Evolutionary conservation across 2,888 invertebrate species (phyloP).

Genomic region (Anthrax anthrax): DNA sequence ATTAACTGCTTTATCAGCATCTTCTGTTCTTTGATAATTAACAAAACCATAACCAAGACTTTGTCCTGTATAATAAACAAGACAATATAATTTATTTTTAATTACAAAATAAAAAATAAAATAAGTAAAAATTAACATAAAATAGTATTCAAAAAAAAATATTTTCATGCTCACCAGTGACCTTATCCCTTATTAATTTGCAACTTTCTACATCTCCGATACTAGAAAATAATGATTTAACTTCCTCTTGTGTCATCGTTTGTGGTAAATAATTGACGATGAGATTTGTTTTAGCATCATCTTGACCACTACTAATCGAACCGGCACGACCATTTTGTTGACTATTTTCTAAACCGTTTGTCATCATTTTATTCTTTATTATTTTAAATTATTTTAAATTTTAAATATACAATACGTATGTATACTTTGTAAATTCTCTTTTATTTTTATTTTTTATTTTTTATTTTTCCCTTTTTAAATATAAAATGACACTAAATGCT

Average conservation of each 20-base stretch:
- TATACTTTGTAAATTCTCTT: no score
- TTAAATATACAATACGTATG: no score
- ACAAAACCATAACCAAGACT: slow-evolving; percentile 83
- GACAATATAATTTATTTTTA: neutral
- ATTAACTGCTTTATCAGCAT: slow-evolving; percentile 74
- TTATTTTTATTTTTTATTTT: no score
- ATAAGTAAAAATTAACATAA: neutral
- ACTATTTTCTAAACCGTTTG: slow-evolving; percentile 19
- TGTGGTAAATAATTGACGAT: slow-evolving; percentile 91
- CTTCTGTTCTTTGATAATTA: slow-evolving; percentile 68
- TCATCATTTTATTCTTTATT: slow-evolving; percentile 18
- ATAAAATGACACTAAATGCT: no score
- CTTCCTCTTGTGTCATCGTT: slow-evolving; percentile 82
- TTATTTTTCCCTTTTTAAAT: no score
- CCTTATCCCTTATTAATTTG: slow-evolving; percentile 87
- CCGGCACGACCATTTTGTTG: slow-evolving; percentile 22
- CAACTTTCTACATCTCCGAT: slow-evolving; percentile 91
- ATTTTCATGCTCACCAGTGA: slow-evolving; percentile 51
- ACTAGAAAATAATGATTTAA: slow-evolving; percentile 75
- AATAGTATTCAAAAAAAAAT: neutral
- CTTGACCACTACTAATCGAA: slow-evolving; percentile 20
- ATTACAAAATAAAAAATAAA: neutral
- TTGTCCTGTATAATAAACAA: slow-evolving; percentile 51
- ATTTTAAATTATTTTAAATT: no score
- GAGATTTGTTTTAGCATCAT: slow-evolving; percentile 54